Base-by-base conservation (phyloP, 1,140 invertebrate genomes). In the Lepidurus couesii region DNA sequence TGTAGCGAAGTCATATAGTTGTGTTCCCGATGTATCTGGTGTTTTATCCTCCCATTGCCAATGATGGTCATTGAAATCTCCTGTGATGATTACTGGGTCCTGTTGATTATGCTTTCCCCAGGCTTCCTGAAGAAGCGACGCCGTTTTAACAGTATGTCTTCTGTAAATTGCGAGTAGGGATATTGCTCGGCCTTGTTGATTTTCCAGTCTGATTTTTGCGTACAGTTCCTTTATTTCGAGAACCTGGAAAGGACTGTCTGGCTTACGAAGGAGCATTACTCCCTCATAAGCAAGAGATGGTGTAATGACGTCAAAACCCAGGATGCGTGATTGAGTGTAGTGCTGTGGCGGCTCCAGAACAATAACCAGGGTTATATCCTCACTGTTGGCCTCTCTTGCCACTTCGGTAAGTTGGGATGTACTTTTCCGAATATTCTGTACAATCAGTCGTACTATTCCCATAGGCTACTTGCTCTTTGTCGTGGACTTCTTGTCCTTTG, bases 181-280 rank as follows among this genome's bases (percentile, higher is more conserved):
- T 21, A 26, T 8, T 10, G 9, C 42, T 42, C 9, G 13, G 13
- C 24, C 24, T 24, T 24, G 24, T 24, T 24, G 24, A 24, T 24
- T 24, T 24, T 24, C 0, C 24, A 24, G 24, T 24, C 24, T 24
- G 24, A 24, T 24, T 24, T 16, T 11, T 42, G 42, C 75, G 6
- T 26, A 43, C 21, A 44, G 42, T 76, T 76, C 75, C 16, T 21
- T 42, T 76, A 76, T n/a, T 42, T 76, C 75, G 1, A 76, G n/a
- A 1, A 76, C 42, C 1, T 75, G n/a, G 44, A 44, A 21, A 44
- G 21, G 75, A 1, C 4, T n/a, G 42, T 26, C 16, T 3, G 9
- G 16, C 3, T 47, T 47, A 47, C 45, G 75, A 9, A 44, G 42
- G 42, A 76, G n/a, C 24, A 44, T 42, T 42, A 76, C n/a, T 26